These are phyloP conservation scores for Rhorus exstirpatorius DNA, from an alignment of 2,888 invertebrate species.

Conservation along the genomic window DNA sequence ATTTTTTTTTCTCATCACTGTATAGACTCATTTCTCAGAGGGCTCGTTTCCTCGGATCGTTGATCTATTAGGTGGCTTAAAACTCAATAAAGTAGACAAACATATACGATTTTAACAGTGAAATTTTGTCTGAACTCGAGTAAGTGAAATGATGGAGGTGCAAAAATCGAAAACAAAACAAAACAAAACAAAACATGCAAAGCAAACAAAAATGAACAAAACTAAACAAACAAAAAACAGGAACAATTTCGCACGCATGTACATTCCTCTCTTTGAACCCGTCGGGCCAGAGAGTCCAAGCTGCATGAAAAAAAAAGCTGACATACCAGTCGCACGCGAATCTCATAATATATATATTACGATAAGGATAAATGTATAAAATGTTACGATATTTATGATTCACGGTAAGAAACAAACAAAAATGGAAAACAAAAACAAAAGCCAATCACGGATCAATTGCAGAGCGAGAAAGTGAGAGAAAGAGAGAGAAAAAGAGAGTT, in stretches of 20 bases:
- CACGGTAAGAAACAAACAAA: constrained; percentile 23
- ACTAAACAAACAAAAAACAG: neutral
- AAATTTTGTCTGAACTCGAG: constrained; percentile 48
- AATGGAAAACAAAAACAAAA: constrained; percentile 7
- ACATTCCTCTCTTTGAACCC: constrained; percentile 31
- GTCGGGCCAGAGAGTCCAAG: neutral
- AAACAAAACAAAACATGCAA: constrained; percentile 9
- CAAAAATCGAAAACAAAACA: neutral
- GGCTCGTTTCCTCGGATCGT: constrained; percentile 13
- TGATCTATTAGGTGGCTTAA: constrained; percentile 49
- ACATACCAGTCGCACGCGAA: constrained; percentile 39
- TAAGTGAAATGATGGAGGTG: constrained; percentile 23
- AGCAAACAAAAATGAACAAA: neutral
- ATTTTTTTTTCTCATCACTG: constrained; percentile 35
- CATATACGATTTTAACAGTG: constrained; percentile 44
- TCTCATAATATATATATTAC: constrained; percentile 41
- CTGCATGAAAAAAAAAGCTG: constrained; percentile 41
- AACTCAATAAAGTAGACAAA: constrained; percentile 58
- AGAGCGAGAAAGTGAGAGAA: neutral
- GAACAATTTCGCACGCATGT: constrained; percentile 21
- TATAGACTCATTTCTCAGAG: constrained; percentile 23
- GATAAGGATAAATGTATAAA: constrained; percentile 65
- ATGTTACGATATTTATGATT: constrained; percentile 60
- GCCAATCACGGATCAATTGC: constrained; percentile 34
- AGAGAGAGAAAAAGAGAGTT: neutral